Base-by-base conservation (phyloP, 2,797 vertebrate genomes). In the Hydrophis major region DNA sequence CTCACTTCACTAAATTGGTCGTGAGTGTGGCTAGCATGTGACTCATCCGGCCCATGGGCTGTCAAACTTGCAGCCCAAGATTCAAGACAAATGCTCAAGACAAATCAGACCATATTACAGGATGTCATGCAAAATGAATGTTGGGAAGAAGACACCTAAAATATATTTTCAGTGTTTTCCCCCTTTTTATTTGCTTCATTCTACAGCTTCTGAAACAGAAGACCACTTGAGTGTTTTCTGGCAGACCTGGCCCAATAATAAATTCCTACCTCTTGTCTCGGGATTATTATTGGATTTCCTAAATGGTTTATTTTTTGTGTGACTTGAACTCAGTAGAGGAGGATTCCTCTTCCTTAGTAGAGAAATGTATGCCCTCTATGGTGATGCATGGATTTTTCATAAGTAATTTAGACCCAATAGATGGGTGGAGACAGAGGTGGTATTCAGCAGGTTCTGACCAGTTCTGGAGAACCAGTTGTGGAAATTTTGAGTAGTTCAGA, bases 111-210 rank as follows among this genome's bases (percentile, higher is more conserved):
- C 90, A 92, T 91, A 28, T 90, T 93, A 89, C 37, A 92, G 92
- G 56, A 47, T 94, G 59, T 89, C 6, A 86, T 16, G 78, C 42
- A 90, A 94, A 83, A 86, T 78, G 93, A 94, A 69, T 63, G 66
- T 10, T 91, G 87, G 27, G n/a, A 94, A 53, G 88, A 4, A 4
- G 22, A 78, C 7, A 60, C 27, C 12, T 14, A 32, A 37, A 89
- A 7, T 28, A 20, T 60, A 4, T 78, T 78, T 25, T 50, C 42
- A 74, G 25, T 53, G 7, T 16, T 22, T 13, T 1, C 12, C 18
- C 18, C 16, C 11, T 4, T 28, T 69, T 88, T 12, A 57, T 69
- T 25, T n/a, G 5, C 28, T 59, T 18, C 12, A 78, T 10, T 53
- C 53, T 63, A 63, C 61, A 27, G 61, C 13, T 92, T n/a, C 16